Base-by-base conservation (phyloP, 2,113 vertebrate species). In the Rhea pennata region DNA sequence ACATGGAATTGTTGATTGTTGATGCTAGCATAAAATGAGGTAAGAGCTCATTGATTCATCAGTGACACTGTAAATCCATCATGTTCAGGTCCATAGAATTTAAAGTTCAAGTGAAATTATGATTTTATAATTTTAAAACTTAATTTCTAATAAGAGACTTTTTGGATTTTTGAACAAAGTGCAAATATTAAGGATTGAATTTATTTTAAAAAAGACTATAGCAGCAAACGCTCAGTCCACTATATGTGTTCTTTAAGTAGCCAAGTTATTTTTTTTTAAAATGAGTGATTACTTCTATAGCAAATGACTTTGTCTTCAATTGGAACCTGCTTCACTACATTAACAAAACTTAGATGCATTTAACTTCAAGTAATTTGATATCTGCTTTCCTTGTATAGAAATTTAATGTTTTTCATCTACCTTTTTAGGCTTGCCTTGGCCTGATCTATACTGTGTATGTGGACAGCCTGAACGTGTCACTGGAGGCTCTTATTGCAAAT, bases 361-460 rank as follows among this genome's bases (percentile, higher is more conserved):
- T 42, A 50, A 93, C 69, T 92, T 82, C 51, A 40, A 87, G 21
- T 79, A 62, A 31, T 89, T 70, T 85, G 92, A 44, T 86, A 46
- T 74, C 50, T 94, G 9, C 19, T 66, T 92, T 96, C 59, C 24
- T 58, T 44, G 22, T 89, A 17, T 86, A 65, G 51, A 72, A 91
- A 77, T 72, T 75, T 73, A 44, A 88, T 84, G 2, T 40, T 29
- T 96, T 89, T 93, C 91, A 8, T 97, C 84, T 87, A 14, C 42
- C 27, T 96, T 88, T 95, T 61, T 88, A 99, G 99, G 99, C 99
- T 84, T 99, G 99, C 97, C 98, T 99, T 92, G 99, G 99, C 79
- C 96, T 99, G 94, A 98, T 99, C 97, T 99, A 99, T 92, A 99
- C 99, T 0, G 99, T 99, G 44, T 98, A 99, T 88, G 98, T 99